Evolutionary conservation across 2,797 vertebrate genomes (phyloP).

Genomic region (Schizothorax lantsangensis): DNA sequence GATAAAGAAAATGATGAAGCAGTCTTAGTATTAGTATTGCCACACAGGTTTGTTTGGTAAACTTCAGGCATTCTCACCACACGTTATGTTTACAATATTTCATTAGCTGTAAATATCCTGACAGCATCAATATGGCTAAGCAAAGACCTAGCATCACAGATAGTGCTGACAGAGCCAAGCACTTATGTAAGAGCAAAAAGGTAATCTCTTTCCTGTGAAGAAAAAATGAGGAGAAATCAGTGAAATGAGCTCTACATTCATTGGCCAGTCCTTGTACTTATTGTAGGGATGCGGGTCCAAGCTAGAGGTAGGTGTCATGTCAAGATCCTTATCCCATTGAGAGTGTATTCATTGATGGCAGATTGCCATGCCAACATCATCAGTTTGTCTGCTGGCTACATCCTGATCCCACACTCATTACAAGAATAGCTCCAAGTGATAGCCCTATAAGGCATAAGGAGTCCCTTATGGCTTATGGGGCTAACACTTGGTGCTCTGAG

Average conservation of each 20-base stretch:
- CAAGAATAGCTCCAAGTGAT: not conserved
- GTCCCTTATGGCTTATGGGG: not conserved
- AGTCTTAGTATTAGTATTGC: not conserved
- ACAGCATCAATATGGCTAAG: not conserved
- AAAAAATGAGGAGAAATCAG: not conserved
- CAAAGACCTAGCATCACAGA: not conserved
- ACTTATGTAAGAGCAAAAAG: conserved; percentile 29
- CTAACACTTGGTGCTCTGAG: too few relatives aligned
- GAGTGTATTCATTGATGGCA: not conserved
- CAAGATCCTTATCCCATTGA: not conserved
- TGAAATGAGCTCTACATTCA: not conserved
- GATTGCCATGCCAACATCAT: conserved; percentile 28
- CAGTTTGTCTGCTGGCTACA: not conserved
- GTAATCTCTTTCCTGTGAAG: not conserved
- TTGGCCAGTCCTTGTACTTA: conserved; percentile 2
- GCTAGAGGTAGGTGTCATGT: not conserved
- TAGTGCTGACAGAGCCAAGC: not conserved
- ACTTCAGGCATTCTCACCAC: not conserved
- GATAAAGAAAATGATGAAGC: not conserved
- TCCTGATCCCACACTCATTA: conserved; percentile 7
- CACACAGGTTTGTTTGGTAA: not conserved
- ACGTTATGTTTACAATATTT: conserved; percentile 7
- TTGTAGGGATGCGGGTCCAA: conserved; percentile 6
- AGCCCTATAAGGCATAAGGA: not conserved
- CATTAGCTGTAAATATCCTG: not conserved